Conservation (phyloP, 2,113 vertebrate species). For the Macquaria ambigua region DNA sequence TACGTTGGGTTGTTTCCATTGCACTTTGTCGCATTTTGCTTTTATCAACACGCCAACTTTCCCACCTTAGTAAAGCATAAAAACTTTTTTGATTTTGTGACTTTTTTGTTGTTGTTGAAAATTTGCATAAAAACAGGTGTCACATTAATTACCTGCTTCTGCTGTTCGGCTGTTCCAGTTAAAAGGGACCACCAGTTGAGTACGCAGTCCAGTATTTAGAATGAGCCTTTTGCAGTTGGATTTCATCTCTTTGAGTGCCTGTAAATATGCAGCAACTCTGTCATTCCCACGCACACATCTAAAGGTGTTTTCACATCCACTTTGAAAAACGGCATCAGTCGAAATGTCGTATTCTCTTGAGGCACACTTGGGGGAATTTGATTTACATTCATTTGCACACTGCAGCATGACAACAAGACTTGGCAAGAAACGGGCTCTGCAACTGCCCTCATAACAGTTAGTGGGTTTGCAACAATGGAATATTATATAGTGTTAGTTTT, state of each 20-base stretch:
- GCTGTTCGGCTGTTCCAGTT: not conserved
- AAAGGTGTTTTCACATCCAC: slow-evolving; percentile 28
- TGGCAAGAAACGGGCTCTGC: slow-evolving; percentile 40
- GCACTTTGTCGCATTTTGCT: not conserved
- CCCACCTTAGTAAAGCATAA: not conserved
- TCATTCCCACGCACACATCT: not conserved
- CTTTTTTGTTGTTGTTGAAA: too few species aligned
- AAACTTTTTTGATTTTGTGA: not conserved
- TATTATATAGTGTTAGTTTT: not conserved
- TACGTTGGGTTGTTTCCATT: too few species aligned
- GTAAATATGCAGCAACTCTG: not conserved
- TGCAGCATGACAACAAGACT: slow-evolving; percentile 46
- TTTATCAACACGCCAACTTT: not conserved
- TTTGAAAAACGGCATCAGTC: slow-evolving; percentile 15
- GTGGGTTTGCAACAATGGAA: slow-evolving; percentile 3
- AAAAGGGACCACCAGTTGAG: not conserved
- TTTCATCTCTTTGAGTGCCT: not conserved
- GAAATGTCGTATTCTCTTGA: slow-evolving; percentile 27
- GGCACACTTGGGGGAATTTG: slow-evolving; percentile 39
- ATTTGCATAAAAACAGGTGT: not conserved
- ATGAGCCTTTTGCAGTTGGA: slow-evolving; percentile 26
- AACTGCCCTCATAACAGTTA: not conserved
- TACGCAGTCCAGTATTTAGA: not conserved
- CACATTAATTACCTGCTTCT: not conserved
- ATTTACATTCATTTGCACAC: slow-evolving; percentile 60